Percentiles rank a stretch among this genome's conserved stretches.
These are phyloP conservation scores for Allobates femoralis DNA, from an alignment of 2,797 vertebrate species.

Conservation along the genomic window DNA sequence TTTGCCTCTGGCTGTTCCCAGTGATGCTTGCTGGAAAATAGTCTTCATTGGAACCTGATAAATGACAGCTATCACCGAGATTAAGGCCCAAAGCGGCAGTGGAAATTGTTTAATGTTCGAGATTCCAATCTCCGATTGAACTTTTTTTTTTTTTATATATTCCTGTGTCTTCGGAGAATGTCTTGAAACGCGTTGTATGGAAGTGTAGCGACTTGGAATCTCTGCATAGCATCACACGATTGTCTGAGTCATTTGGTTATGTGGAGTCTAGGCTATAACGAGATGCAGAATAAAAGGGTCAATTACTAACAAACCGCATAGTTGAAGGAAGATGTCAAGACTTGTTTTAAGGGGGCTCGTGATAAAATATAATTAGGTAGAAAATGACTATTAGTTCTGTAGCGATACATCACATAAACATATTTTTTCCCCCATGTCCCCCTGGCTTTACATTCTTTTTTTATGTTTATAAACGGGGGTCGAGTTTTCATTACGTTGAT, in stretches of 20 bases:
- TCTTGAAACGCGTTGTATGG: background rate
- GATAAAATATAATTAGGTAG: background rate
- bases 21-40: conserved; percentile 57
- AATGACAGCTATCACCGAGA: conserved; percentile 62
- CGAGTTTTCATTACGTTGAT: background rate
- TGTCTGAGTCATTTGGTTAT: background rate
- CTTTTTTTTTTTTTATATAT: conserved; percentile 15
- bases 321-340: background rate
- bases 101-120: conserved; percentile 61
- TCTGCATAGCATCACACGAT: background rate
- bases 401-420: background rate
- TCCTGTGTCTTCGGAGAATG: conserved; percentile 15
- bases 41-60: conserved; percentile 62
- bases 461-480: background rate
- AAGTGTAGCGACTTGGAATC: background rate
- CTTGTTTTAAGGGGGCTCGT: background rate
- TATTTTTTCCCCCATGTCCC: background rate
- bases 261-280: background rate
- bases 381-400: conserved; percentile 3
- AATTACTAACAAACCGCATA: conserved; percentile 13
- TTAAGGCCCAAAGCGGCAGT: conserved; percentile 53
- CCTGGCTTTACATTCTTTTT: background rate
- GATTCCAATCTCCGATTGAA: conserved; percentile 47
- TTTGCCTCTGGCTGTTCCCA: conserved; percentile 56
- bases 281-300: conserved; percentile 15